Percentiles rank a stretch among this genome's conserved stretches.
phyloP scores from a whole-genome alignment of 2,797 vertebrate species.

The Melanotaenia pygmaea region DNA sequence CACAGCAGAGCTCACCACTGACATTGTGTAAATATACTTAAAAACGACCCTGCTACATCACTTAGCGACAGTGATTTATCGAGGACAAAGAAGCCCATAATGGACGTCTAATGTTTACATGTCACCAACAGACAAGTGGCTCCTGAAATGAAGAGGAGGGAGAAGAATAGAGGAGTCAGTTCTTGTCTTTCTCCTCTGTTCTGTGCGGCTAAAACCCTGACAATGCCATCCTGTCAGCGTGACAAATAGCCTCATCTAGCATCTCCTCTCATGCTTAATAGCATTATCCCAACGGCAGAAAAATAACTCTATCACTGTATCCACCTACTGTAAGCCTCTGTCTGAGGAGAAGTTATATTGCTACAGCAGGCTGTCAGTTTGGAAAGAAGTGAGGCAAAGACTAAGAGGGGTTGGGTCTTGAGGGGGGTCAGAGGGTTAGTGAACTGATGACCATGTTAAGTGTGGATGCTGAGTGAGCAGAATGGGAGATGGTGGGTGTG shows the following conservation, averaged over 20 bases:
- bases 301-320: constrained; percentile 78
- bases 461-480: constrained; percentile 59
- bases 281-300: constrained; percentile 76
- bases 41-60: constrained; percentile 45
- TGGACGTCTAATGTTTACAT: constrained; percentile 80
- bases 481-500: constrained; percentile 26
- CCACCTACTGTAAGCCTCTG: constrained; percentile 64
- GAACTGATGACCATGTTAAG: constrained; percentile 73
- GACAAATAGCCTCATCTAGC: constrained; percentile 82
- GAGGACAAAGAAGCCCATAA: constrained; percentile 75
- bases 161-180: constrained; percentile 68
- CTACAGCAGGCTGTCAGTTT: constrained; percentile 31
- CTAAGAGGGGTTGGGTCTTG: constrained; percentile 19
- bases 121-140: constrained; percentile 65
- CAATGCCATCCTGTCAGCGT: constrained; percentile 80
- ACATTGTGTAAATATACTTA: constrained; percentile 44
- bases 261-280: constrained; percentile 79
- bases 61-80: constrained; percentile 77
- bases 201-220: constrained; percentile 75
- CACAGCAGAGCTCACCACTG: constrained; percentile 24
- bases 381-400: constrained; percentile 49
- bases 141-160: constrained; percentile 68
- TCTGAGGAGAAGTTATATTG: constrained; percentile 34
- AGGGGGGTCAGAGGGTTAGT: constrained; percentile 48
- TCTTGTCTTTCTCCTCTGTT: constrained; percentile 71